Percentiles rank a stretch among this genome's conserved stretches.
phyloP scores from a whole-genome alignment of 2,888 invertebrate genomes.

The Spodoptera picta region DNA sequence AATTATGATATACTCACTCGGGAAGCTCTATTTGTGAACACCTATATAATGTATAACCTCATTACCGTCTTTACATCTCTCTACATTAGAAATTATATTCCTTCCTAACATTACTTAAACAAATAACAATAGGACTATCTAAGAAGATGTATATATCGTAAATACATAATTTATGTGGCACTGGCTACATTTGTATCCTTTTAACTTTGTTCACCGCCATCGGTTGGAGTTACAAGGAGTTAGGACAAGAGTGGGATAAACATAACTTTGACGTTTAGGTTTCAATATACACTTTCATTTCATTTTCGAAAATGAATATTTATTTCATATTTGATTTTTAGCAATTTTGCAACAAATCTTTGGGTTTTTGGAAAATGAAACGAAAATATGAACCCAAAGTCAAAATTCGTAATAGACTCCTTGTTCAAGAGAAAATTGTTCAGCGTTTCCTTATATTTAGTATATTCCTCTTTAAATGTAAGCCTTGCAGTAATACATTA shows the following conservation, averaged over 20 bases:
- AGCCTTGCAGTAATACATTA: conserved; percentile 37
- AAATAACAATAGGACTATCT: conserved; percentile 83
- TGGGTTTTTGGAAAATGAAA: too few species aligned
- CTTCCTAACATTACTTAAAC: conserved; percentile 70
- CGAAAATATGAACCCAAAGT: too few species aligned
- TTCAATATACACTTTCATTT: too few species aligned
- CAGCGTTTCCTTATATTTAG: conserved; percentile 11
- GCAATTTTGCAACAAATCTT: too few species aligned
- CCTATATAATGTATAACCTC: conserved; percentile 68
- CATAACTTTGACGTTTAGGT: too few species aligned
- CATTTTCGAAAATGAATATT: too few species aligned
- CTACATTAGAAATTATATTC: conserved; percentile 78
- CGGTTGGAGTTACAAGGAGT: conserved; percentile 11
- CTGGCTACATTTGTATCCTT: conserved; percentile 75
- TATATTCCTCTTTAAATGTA: conserved; percentile 16
- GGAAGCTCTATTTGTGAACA: conserved; percentile 85
- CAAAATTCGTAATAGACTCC: too few species aligned
- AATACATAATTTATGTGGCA: conserved; percentile 82
- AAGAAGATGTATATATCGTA: conserved; percentile 75
- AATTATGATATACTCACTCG: conserved; percentile 69
- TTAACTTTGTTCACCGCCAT: conserved; percentile 42
- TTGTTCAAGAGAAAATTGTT: conserved; percentile 5
- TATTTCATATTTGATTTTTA: too few species aligned
- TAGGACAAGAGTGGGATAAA: too few species aligned
- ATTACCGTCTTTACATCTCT: conserved; percentile 72